These are phyloP conservation scores for Saguinus oedipus DNA, from an alignment of 2,797 vertebrate species.

Conservation along the genomic window DNA sequence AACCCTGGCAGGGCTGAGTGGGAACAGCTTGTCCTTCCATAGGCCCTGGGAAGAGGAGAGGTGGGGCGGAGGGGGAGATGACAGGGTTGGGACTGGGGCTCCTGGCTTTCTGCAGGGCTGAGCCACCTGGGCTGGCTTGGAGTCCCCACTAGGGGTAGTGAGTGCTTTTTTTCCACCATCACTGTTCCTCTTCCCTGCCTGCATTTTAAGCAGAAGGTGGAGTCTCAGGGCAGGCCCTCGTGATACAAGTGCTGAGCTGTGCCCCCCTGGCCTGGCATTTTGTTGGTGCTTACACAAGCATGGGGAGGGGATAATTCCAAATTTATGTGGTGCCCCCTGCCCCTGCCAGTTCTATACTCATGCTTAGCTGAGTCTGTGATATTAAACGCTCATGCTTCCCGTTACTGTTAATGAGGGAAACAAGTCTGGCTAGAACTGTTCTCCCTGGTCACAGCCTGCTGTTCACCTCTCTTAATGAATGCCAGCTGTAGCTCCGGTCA, in stretches of 20 bases:
- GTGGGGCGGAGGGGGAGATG: neutral
- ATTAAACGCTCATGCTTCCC: neutral
- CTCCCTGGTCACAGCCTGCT: neutral
- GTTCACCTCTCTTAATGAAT: neutral
- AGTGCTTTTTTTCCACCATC: neutral
- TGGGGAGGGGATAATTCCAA: neutral
- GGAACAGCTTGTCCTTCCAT: conserved; percentile 78
- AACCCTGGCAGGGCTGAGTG: conserved; percentile 64
- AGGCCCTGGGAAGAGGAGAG: conserved; percentile 58
- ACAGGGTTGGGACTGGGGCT: neutral
- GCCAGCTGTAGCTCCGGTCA: neutral
- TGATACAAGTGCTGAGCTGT: neutral
- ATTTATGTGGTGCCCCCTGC: neutral
- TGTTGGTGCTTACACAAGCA: neutral
- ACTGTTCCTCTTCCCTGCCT: neutral
- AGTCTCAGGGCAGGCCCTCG: neutral
- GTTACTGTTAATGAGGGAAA: neutral
- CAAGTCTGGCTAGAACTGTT: neutral
- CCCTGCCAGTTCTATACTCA: neutral
- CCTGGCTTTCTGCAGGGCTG: neutral
- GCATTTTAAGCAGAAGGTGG: neutral
- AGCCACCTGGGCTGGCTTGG: conserved; percentile 56
- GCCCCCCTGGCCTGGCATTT: neutral
- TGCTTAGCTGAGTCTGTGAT: neutral
- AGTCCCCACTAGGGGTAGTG: neutral